Evolutionary conservation across 2,888 invertebrate species (phyloP), one percentile per base, ranked within the genome.

Genomic region (Leptinotarsa tumamoca): DNA sequence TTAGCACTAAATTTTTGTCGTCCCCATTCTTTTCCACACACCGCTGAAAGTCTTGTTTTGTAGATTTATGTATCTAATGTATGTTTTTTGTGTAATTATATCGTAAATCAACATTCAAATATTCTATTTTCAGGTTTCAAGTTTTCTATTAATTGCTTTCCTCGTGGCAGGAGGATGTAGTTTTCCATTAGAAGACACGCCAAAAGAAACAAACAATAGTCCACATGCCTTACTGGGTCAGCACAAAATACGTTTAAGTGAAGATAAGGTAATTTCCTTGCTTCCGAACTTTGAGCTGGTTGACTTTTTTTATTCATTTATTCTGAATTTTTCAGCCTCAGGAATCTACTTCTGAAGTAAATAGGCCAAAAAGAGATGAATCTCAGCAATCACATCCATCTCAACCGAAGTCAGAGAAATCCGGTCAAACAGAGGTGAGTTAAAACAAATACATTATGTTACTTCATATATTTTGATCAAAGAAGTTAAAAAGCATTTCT

Each of bases 131-230:
- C n/a, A 63, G 63, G 63, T 63, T 63, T n/a, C 33, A 63, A 0
- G 33, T 33, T 43, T n/a, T n/a, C 33, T 63, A 18, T 27, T 17
- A 13, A 63, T 63, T 33, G n/a, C 63, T 33, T 33, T 63, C n/a
- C 63, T 63, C 18, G 23, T 58, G 21, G 33, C 63, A 63, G n/a
- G 27, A 33, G 63, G 27, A n/a, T 18, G 5, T n/a, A 63, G 63
- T 63, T 63, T 63, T n/a, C 63, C 63, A 33, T n/a, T 63, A 33
- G 63, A 63, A 33, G 33, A 63, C 18, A 33, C 27, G 13, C 63
- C 63, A 43, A 63, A 63, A 27, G n/a, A 63, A 15, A 21, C 56
- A n/a, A 13, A 13, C 17, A 63, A 17, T 15, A 43, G 33, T 43
- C 43, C 63, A 17, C 63, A 58, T 58, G 58, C 21, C 4, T 58